These are phyloP conservation scores for Carabus problematicus DNA, from an alignment of 2,888 invertebrate species.

Conservation along the genomic window DNA sequence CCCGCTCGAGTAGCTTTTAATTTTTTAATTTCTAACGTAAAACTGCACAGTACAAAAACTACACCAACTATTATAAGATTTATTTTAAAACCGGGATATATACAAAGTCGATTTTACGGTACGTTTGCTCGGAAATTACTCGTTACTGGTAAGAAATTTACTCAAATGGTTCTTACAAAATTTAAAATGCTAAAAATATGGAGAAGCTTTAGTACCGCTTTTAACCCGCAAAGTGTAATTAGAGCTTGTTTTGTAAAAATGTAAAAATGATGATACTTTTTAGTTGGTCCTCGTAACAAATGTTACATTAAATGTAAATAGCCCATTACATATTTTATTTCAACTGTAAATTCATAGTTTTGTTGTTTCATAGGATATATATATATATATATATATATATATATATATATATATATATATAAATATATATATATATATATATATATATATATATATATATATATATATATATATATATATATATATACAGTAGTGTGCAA, in stretches of 20 bases:
- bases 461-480: constrained; percentile 4
- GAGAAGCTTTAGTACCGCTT: not conserved
- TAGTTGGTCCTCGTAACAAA: too few relatives aligned
- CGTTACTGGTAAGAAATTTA: constrained; percentile 8
- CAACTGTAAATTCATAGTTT: too few relatives aligned
- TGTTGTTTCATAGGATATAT: not conserved
- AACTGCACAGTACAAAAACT: not conserved
- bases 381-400: constrained; percentile 3
- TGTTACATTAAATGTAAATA: too few relatives aligned
- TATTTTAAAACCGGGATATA: constrained; percentile 11
- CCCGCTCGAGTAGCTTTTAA: constrained; percentile 33
- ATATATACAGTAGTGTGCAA: too few relatives aligned
- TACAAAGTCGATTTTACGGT: constrained; percentile 22
- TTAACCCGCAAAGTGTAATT: too few relatives aligned
- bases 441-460: constrained; percentile 4
- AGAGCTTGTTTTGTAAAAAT: too few relatives aligned
- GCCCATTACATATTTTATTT: too few relatives aligned
- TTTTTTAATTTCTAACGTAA: constrained; percentile 13
- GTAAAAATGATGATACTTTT: too few relatives aligned
- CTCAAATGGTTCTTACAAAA: not conserved
- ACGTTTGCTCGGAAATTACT: constrained; percentile 2
- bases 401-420: constrained; percentile 4
- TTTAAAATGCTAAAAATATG: not conserved
- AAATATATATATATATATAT: constrained; percentile 2
- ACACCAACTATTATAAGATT: constrained; percentile 12